phyloP scores from a whole-genome alignment of 2,113 vertebrate species.

The Sinosuthora webbiana region DNA sequence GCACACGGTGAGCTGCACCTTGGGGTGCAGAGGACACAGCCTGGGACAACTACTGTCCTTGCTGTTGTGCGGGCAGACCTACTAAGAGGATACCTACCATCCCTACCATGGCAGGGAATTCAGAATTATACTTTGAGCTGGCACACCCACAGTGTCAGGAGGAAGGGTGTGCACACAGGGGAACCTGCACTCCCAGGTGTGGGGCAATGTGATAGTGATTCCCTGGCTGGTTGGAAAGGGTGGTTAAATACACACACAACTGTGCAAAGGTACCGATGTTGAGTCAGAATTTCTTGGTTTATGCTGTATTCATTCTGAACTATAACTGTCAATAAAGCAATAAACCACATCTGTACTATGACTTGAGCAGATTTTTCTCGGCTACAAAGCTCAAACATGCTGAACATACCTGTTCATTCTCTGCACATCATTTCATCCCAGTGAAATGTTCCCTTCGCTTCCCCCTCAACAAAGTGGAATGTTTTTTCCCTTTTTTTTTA shows the following conservation, averaged over 20 bases:
- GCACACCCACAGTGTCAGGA: fast-evolving
- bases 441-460: neutral
- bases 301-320: neutral
- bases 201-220: too few relatives aligned
- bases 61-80: neutral
- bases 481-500: neutral
- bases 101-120: neutral
- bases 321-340: neutral
- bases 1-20: neutral
- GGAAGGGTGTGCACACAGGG: neutral
- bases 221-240: neutral
- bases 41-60: neutral
- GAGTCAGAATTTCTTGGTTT: neutral
- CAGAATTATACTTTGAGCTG: neutral
- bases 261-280: neutral
- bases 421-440: neutral
- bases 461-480: fast-evolving
- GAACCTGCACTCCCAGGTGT: neutral
- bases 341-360: neutral
- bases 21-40: neutral
- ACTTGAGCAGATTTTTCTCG: neutral
- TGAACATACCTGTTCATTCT: neutral
- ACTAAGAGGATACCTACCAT: neutral
- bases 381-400: neutral
- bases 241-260: neutral